Conservation (phyloP, 2,797 vertebrate genomes). For the Nannoperca australis region DNA sequence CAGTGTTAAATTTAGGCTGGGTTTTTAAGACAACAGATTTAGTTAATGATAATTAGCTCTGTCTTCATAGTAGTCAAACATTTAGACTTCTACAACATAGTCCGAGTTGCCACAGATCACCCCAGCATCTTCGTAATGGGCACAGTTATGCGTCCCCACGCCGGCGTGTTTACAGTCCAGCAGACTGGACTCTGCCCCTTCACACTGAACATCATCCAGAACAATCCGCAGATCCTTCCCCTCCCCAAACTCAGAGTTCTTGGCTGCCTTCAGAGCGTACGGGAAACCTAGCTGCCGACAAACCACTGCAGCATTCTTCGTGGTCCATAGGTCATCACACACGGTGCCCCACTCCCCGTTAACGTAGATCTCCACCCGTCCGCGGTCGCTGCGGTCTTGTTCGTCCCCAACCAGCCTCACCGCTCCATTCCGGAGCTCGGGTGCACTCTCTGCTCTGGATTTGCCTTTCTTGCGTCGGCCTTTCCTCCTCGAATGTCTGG, state of each 20-base stretch:
- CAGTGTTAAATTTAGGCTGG: not conserved
- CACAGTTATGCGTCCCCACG: slow-evolving; percentile 89
- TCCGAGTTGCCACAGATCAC: slow-evolving; percentile 87
- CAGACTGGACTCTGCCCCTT: slow-evolving; percentile 87
- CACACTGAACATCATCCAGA: slow-evolving; percentile 92
- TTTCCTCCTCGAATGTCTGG: slow-evolving; percentile 67
- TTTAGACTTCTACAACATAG: slow-evolving; percentile 42
- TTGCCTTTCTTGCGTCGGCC: slow-evolving; percentile 79
- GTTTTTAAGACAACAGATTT: slow-evolving; percentile 17
- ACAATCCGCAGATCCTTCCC: slow-evolving; percentile 87
- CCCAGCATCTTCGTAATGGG: slow-evolving; percentile 92
- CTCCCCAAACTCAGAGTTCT: slow-evolving; percentile 91
- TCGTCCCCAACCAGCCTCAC: slow-evolving; percentile 87
- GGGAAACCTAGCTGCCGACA: slow-evolving; percentile 92
- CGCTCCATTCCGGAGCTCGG: slow-evolving; percentile 66
- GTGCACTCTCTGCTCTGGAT: slow-evolving; percentile 7
- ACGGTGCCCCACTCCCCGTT: slow-evolving; percentile 91
- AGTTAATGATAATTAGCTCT: slow-evolving; percentile 23
- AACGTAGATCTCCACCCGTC: slow-evolving; percentile 90
- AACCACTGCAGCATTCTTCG: slow-evolving; percentile 86
- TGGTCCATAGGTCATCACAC: slow-evolving; percentile 92
- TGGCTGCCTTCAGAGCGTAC: slow-evolving; percentile 84
- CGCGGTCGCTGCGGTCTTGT: slow-evolving; percentile 71
- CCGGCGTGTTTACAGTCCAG: slow-evolving; percentile 89
- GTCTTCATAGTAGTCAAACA: slow-evolving; percentile 1